Percentiles rank a stretch among this genome's conserved stretches.
Conservation (phyloP, 2,113 vertebrate species). For the Calidris pygmaea region DNA sequence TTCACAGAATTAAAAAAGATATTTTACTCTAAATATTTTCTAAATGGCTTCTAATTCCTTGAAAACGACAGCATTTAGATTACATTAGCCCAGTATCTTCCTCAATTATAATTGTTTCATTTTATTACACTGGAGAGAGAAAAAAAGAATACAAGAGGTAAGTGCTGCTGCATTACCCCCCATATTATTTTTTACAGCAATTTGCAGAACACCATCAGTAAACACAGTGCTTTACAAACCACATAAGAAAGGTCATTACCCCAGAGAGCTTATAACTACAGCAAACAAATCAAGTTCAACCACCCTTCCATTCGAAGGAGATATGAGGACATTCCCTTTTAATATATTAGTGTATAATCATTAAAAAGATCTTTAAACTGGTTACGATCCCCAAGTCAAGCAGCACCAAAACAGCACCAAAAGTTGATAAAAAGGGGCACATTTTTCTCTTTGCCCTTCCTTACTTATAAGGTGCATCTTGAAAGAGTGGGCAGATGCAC, state of each 20-base stretch:
- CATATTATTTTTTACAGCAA: background rate
- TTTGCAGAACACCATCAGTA: conserved; percentile 16
- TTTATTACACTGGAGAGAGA: background rate
- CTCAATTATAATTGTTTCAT: background rate
- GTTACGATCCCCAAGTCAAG: background rate
- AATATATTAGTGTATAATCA: background rate
- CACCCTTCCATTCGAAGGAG: background rate
- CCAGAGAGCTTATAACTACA: background rate
- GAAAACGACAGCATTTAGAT: background rate
- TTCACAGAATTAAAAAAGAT: background rate
- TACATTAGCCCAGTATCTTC: background rate
- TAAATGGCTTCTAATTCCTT: background rate
- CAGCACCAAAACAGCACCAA: background rate
- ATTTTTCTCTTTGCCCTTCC: background rate
- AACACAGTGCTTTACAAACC: background rate
- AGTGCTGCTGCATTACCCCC: background rate
- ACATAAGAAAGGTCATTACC: background rate
- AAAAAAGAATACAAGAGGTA: background rate
- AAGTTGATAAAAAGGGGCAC: background rate
- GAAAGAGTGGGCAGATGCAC: background rate
- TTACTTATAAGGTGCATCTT: background rate
- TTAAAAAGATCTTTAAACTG: background rate
- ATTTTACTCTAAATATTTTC: background rate
- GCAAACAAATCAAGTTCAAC: background rate
- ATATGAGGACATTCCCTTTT: background rate